Evolutionary conservation across 2,888 invertebrate genomes (phyloP), one percentile per base, ranked within the genome.

Genomic region (Smittia aterrima): DNA sequence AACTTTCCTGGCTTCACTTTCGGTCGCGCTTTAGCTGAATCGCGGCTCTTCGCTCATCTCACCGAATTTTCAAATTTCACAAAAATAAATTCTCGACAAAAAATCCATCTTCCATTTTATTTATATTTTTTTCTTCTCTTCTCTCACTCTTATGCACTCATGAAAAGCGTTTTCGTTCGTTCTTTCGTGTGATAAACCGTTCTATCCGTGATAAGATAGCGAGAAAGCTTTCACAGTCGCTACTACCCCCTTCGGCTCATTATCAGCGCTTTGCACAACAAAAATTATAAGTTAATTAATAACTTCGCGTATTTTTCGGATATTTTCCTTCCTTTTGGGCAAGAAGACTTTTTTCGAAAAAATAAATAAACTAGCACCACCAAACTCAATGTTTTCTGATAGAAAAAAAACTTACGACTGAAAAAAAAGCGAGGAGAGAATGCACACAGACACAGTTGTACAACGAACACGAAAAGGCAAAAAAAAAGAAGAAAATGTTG

Each of bases 351-450:
- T 72, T 72, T 72, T 72, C 20, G 53, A 72, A 72, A 72, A 72
- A 72, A 72, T 72, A 72, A 72, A 72, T 72, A 72, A 72, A 72
- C 72, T 72, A 72, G 72, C 72, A 72, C 72, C 72, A 72, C 72
- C 72, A 72, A 72, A 72, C 68, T 58, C 53, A 72, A 72, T 72
- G 72, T 72, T 72, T 72, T 72, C 72, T 62, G 72, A 72, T 72
- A 72, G 72, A 62, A 72, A 72, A 72, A 72, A 72, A 72, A 72
- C 62, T 72, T 72, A 72, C 58, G 72, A 72, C 72, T 72, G 72
- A 72, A 72, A 72, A 71, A 72, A 72, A 72, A 58, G 40, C 58
- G 72, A 58, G 72, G 58, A 54, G 11, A 24, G 62, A 72, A 58
- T 72, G 72, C 72, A 72, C 72, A 72, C 72, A 72, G 62, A 62